These are phyloP conservation scores for Heterodera carotae DNA, from an alignment of 1,140 invertebrate species.

Conservation along the genomic window DNA sequence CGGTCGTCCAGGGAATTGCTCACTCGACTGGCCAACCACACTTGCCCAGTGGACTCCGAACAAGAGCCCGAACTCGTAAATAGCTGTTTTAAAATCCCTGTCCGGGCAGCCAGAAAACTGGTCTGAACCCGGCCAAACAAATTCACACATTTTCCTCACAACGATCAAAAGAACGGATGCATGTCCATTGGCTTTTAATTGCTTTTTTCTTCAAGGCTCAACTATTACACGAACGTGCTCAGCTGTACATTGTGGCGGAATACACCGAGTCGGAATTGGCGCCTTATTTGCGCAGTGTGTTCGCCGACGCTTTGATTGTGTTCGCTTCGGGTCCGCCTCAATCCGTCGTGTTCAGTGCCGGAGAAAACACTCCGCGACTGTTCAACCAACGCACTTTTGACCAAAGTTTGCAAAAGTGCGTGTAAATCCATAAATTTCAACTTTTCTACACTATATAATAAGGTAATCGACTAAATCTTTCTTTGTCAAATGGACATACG, in stretches of 20 bases:
- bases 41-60: slow-evolving; percentile 23
- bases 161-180: too few species aligned
- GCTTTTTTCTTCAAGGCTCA: slow-evolving; percentile 16
- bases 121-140: too few species aligned
- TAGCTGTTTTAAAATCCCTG: too few species aligned
- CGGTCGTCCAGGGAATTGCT: slow-evolving; percentile 25
- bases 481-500: too few species aligned
- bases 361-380: slow-evolving; percentile 50
- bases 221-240: slow-evolving; percentile 38
- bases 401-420: slow-evolving; percentile 54
- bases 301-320: slow-evolving; percentile 55
- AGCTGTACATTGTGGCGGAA: slow-evolving; percentile 46
- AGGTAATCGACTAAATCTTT: too few species aligned
- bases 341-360: slow-evolving; percentile 57
- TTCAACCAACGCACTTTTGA: slow-evolving; percentile 60
- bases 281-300: slow-evolving; percentile 37
- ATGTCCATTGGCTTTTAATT: too few species aligned
- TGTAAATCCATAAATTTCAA: too few species aligned
- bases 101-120: not conserved
- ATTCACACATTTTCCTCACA: too few species aligned
- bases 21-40: slow-evolving; percentile 26
- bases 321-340: slow-evolving; percentile 48
- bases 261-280: slow-evolving; percentile 42
- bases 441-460: too few species aligned
- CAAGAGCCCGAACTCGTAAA: slow-evolving; percentile 15